A percentile compares a stretch with the other conserved stretches of the same genome.
phyloP scores from a whole-genome alignment of 2,113 vertebrate species.

The Asarcornis scutulata region DNA sequence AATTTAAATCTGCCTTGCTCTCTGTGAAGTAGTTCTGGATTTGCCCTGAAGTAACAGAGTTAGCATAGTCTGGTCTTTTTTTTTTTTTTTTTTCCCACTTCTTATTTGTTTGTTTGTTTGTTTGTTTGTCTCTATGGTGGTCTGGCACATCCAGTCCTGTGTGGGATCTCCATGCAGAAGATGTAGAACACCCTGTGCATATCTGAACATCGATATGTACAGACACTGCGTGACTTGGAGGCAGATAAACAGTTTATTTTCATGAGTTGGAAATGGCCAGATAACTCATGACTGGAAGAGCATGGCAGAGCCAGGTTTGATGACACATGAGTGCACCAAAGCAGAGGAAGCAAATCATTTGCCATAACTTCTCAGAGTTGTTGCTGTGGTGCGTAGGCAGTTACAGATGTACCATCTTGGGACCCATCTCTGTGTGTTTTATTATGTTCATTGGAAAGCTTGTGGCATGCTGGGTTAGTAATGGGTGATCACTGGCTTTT shows the following conservation, averaged over 20 bases:
- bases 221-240: neutral
- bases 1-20: neutral
- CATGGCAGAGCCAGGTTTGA: neutral
- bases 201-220: neutral
- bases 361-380: neutral
- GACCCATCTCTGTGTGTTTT: neutral
- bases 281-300: neutral
- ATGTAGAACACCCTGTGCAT: accelerated
- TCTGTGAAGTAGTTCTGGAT: neutral
- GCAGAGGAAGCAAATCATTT: neutral
- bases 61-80: neutral
- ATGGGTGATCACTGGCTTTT: neutral
- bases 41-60: neutral
- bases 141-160: neutral
- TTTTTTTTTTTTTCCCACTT: neutral
- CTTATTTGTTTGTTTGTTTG: neutral
- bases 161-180: neutral
- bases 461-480: neutral
- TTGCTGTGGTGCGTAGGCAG: neutral
- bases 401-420: neutral
- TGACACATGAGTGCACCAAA: neutral
- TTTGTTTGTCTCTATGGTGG: neutral
- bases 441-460: neutral
- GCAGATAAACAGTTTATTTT: neutral
- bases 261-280: neutral